Conservation (phyloP, 2,113 vertebrate species). For the Oostethus manadensis region DNA sequence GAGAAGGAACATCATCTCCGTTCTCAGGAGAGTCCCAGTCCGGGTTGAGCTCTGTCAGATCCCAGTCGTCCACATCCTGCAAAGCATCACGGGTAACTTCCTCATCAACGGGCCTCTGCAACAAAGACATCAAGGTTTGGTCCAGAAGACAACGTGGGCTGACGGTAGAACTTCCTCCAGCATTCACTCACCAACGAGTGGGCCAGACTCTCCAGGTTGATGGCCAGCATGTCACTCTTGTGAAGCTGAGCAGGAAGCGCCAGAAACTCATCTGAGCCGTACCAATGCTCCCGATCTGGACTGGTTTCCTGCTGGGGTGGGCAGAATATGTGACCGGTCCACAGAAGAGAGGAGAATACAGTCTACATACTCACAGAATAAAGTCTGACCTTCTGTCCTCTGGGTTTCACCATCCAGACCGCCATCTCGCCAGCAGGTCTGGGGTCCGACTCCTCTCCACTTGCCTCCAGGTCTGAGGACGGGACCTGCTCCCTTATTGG, state of each 20-base stretch:
- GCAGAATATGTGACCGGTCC: too few species aligned
- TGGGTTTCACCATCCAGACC: slow-evolving; percentile 46
- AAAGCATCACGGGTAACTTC: slow-evolving; percentile 68
- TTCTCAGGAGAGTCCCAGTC: slow-evolving; percentile 54
- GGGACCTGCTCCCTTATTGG: slow-evolving; percentile 45
- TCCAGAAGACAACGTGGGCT: too few species aligned
- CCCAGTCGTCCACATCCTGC: slow-evolving; percentile 95
- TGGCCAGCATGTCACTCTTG: slow-evolving; percentile 86
- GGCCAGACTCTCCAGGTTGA: slow-evolving; percentile 88
- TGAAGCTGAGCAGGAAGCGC: slow-evolving; percentile 90
- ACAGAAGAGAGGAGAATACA: background rate
- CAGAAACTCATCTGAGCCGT: slow-evolving; percentile 94
- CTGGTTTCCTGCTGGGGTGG: slow-evolving; percentile 20
- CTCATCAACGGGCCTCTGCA: slow-evolving; percentile 56
- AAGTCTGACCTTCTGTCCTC: slow-evolving; percentile 34
- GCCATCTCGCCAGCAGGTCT: slow-evolving; percentile 28
- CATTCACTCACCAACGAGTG: slow-evolving; percentile 67
- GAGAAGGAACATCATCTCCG: slow-evolving; percentile 22
- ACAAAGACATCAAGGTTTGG: background rate
- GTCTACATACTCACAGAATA: background rate
- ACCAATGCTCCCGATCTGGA: slow-evolving; percentile 75
- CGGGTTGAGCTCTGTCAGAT: slow-evolving; percentile 86
- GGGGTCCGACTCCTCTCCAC: slow-evolving; percentile 59
- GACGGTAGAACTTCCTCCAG: too few species aligned
- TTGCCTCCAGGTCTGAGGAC: slow-evolving; percentile 61